Evolutionary conservation across 2,888 invertebrate species (phyloP).

Genomic region (Lepidochrysops patricia): DNA sequence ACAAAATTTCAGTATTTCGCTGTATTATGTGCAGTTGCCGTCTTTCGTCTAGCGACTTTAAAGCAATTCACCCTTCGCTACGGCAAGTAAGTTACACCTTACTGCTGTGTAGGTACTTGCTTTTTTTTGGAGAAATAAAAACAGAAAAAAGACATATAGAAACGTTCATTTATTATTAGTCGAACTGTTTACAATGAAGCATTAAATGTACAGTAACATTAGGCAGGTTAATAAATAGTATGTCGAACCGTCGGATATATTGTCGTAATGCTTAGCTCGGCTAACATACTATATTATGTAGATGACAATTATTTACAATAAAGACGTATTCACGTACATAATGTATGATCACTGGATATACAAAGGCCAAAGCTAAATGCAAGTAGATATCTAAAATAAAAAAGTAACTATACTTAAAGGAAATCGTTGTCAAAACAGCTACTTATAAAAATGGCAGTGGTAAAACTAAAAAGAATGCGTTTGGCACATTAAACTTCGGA

Average conservation of each 20-base stretch:
- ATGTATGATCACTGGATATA: conserved; percentile 26
- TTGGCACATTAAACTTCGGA: conserved; percentile 34
- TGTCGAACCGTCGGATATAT: not conserved
- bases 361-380: conserved; percentile 35
- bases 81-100: too few relatives aligned
- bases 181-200: conserved; percentile 40
- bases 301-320: conserved; percentile 8
- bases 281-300: not conserved
- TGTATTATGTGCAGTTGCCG: too few relatives aligned
- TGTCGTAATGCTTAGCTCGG: not conserved
- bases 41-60: too few relatives aligned
- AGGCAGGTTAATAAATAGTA: conserved; percentile 10
- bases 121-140: not conserved
- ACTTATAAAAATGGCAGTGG: conserved; percentile 34
- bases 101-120: too few relatives aligned
- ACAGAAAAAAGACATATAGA: not conserved
- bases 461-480: conserved; percentile 24
- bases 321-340: conserved; percentile 18
- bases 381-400: conserved; percentile 28
- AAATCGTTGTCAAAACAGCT: conserved; percentile 24
- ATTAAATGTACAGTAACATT: conserved; percentile 27
- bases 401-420: conserved; percentile 18
- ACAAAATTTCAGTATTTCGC: too few relatives aligned
- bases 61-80: too few relatives aligned
- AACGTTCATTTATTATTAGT: conserved; percentile 44